Conservation (phyloP, 2,113 vertebrate genomes). For the Prochilodus magdalenae region DNA sequence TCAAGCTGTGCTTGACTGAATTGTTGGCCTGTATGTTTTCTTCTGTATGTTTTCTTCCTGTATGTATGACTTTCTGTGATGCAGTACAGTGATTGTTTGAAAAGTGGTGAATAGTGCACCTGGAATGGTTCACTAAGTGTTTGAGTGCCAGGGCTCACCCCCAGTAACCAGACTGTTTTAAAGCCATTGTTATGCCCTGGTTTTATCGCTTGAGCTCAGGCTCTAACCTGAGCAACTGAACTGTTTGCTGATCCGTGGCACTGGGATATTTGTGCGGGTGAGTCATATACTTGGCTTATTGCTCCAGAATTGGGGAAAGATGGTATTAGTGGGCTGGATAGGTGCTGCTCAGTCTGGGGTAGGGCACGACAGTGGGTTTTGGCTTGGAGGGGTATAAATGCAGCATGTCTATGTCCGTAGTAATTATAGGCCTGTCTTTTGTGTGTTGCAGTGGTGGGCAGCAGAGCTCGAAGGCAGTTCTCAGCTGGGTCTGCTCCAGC, state of each 20-base stretch:
- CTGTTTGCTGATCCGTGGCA: background rate
- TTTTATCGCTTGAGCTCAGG: background rate
- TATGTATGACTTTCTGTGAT: no score
- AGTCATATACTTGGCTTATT: constrained; percentile 3
- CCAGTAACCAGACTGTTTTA: background rate
- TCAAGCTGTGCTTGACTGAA: no score
- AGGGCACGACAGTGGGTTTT: background rate
- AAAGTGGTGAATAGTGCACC: no score
- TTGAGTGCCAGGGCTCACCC: no score
- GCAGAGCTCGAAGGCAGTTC: constrained; percentile 8
- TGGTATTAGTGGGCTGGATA: constrained; percentile 31
- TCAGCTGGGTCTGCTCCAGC: constrained; percentile 10
- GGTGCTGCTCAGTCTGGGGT: constrained; percentile 21
- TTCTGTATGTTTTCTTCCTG: no score
- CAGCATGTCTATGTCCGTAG: constrained; percentile 24
- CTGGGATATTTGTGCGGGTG: background rate
- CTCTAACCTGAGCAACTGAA: background rate
- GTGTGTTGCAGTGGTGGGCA: constrained; percentile 4
- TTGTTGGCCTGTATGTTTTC: no score
- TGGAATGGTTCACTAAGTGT: no score
- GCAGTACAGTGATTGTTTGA: no score
- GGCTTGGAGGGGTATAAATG: constrained; percentile 33
- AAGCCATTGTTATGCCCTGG: background rate
- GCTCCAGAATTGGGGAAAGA: background rate
- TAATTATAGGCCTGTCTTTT: constrained; percentile 47